Evolutionary conservation across 2,113 vertebrate genomes (phyloP), one percentile per base, ranked within the genome.

Genomic region (Eclectus roratus): DNA sequence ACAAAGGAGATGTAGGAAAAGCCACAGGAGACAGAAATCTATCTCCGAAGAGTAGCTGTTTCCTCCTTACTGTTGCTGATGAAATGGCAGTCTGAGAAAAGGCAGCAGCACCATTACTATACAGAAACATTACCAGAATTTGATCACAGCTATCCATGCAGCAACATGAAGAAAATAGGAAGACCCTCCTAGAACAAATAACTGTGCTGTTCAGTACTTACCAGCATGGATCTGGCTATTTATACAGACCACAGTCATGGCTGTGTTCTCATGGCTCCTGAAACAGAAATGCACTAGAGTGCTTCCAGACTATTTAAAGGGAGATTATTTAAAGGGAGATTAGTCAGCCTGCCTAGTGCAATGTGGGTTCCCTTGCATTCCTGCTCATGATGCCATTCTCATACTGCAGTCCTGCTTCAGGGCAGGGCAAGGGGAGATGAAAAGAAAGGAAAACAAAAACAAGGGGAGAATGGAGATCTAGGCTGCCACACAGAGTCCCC

Each of bases 291-390:
- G 87, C 84, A 47, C 55, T 50, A 88, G 39, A 74, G 49, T 70
- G 47, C 56, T 88, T 78, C 85, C 90, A 93, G 88, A 18, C 95
- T 97, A 96, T 94, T 95, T 97, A 91, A 97, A 95, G 94, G 74
- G 44, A 88, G 72, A 91, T 91, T 96, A 96, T 96, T 96, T 96
- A 88, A 93, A 87, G 94, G 69, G 49, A 92, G 56, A 88, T 97
- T 96, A 97, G 89, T 96, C 95, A 97, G 84, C 61, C 86, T 89
- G 77, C 35, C 77, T 89, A 55, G 80, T 28, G 86, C 43, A 81
- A 56, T 61, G 87, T 61, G 93, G 88, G 83, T 79, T 83, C 77
- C 43, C 77, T 81, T 49, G 52, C 4, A 2, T 74, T 87, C 65
- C 73, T 89, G 79, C 44, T 85, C 56, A 31, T 41, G 41, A 39